Evolutionary conservation across 1,140 invertebrate species (phyloP).

Genomic region (Papilio helenus): DNA sequence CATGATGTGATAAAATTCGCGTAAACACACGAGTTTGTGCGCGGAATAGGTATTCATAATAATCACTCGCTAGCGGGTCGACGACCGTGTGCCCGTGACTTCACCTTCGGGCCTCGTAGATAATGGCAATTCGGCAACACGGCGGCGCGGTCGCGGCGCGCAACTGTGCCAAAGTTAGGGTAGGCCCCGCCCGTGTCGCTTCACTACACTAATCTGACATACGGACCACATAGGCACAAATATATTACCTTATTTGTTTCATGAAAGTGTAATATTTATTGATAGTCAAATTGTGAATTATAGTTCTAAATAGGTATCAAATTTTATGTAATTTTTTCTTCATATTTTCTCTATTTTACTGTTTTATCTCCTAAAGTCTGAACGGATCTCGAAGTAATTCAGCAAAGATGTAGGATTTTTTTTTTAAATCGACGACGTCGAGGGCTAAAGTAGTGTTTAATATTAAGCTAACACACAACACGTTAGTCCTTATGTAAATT

Average conservation of each 20-base stretch:
- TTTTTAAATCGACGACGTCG: no score
- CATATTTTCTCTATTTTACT: no score
- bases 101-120: conserved; percentile 58
- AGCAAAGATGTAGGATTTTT: no score
- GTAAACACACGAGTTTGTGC: conserved; percentile 54
- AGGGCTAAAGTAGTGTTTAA: no score
- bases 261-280: no score
- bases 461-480: background rate
- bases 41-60: conserved; percentile 64
- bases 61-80: conserved; percentile 53
- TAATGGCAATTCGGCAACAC: conserved; percentile 52
- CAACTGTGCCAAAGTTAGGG: conserved; percentile 48
- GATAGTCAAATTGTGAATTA: no score
- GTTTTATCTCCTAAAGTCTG: no score
- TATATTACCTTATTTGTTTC: no score
- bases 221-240: background rate
- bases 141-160: conserved; percentile 21
- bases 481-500: background rate
- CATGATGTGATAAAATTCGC: conserved; percentile 55
- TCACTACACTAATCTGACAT: background rate
- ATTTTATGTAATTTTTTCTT: no score
- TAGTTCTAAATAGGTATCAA: no score
- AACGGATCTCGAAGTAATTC: no score
- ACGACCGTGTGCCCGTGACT: conserved; percentile 55
- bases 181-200: conserved; percentile 45